Evolutionary conservation across 2,113 vertebrate species (phyloP).

Genomic region (Barbus barbus): DNA sequence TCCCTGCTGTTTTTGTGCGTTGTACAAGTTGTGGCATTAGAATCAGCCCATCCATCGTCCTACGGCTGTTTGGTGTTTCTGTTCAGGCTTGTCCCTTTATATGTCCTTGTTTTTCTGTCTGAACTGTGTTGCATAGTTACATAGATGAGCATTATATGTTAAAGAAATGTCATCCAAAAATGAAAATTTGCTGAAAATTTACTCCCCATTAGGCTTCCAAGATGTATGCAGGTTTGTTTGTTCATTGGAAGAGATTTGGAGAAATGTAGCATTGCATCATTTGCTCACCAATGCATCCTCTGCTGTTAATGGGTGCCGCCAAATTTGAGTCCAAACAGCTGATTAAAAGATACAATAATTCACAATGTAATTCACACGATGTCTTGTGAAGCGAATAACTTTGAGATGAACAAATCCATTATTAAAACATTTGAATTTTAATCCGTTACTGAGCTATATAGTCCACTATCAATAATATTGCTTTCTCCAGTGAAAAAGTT

Average conservation of each 20-base stretch:
- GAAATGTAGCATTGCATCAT: not conserved
- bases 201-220: not conserved
- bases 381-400: too few species aligned
- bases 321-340: not conserved
- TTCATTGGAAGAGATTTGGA: not conserved
- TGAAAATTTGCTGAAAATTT: too few species aligned
- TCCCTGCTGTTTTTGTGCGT: slow-evolving; percentile 7
- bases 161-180: not conserved
- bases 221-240: not conserved
- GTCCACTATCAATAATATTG: not conserved
- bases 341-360: not conserved
- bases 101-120: not conserved
- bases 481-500: too few species aligned
- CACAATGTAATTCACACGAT: too few species aligned
- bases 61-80: not conserved
- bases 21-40: not conserved
- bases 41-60: slow-evolving; percentile 9
- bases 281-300: not conserved
- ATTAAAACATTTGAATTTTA: not conserved
- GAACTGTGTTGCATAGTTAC: not conserved
- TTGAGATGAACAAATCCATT: not conserved
- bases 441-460: not conserved
- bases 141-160: not conserved
- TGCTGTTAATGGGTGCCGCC: not conserved
- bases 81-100: not conserved